These are phyloP conservation scores for Helleia helle DNA, from an alignment of 2,888 invertebrate species.

Conservation along the genomic window DNA sequence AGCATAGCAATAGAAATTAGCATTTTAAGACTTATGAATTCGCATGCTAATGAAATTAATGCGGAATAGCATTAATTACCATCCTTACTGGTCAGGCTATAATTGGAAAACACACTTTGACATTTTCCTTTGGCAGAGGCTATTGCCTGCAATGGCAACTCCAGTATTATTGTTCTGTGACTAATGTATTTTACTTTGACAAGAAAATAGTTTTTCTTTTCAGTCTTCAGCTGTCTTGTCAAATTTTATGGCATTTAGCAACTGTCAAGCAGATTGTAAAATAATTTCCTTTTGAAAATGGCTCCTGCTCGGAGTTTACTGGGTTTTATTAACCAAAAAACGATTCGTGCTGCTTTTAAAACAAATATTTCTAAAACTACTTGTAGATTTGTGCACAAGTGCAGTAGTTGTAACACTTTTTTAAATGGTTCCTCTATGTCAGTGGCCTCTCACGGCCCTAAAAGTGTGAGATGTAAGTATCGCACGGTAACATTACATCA, in stretches of 20 bases:
- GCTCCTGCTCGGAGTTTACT: slow-evolving; percentile 75
- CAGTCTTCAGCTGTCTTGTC: not conserved
- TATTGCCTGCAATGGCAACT: too few species aligned
- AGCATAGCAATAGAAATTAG: too few species aligned
- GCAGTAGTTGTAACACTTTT: slow-evolving; percentile 57
- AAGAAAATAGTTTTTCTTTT: too few species aligned
- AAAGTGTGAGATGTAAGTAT: slow-evolving; percentile 62
- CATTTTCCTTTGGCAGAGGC: too few species aligned
- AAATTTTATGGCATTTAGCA: too few species aligned
- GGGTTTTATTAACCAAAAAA: slow-evolving; percentile 74
- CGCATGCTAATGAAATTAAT: too few species aligned
- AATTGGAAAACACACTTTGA: too few species aligned
- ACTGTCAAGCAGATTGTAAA: slow-evolving; percentile 13
- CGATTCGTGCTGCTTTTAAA: slow-evolving; percentile 65
- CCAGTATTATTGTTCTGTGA: too few species aligned
- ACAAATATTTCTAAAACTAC: slow-evolving; percentile 62
- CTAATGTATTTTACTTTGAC: too few species aligned
- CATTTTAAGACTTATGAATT: too few species aligned
- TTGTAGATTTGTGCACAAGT: slow-evolving; percentile 66
- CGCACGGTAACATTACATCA: slow-evolving; percentile 70
- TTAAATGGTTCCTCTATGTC: slow-evolving; percentile 42
- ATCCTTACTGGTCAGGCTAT: too few species aligned
- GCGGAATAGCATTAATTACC: too few species aligned
- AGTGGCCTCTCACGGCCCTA: slow-evolving; percentile 41
- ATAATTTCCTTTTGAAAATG: slow-evolving; percentile 47